Evolutionary conservation across 2,113 vertebrate genomes (phyloP), one percentile per base, ranked within the genome.

Genomic region (Electrona antarctica): DNA sequence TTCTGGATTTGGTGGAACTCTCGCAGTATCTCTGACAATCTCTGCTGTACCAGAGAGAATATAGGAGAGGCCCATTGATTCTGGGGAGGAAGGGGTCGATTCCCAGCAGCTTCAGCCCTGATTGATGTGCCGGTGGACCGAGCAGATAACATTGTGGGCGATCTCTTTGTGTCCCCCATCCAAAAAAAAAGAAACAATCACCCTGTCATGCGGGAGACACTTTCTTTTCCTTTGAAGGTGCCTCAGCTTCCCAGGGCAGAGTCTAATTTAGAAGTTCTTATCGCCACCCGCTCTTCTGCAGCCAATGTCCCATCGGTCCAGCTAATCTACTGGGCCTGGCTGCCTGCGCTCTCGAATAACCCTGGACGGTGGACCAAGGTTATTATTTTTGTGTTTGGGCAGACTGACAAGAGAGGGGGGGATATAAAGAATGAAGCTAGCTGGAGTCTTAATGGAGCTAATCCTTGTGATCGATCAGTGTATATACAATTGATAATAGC

Each of bases 121-220:
- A 94, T 90, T 92, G 93, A 94, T 93, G 91, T 70, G 68, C 77
- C 69, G 71, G 84, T 88, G 88, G 83, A 87, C 84, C 77, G 88
- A 85, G 67, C 13, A 91, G 91, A 94, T 93, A 94, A 91, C 91
- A 93, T 88, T 92, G 82, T 91, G 89, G 86, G 82, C 66, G 84
- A 91, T 90, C 90, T 90, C 90, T 91, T 91, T 91, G 82, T 87
- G 82, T 85, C 81, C 71, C 64, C 68, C 21, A 21, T 76, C 82
- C 74, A 70, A 78, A 82, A 21, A 21, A 79, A 81, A 67, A 71
- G 64, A 86, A 89, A 89, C 82, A 90, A 91, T 91, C 78, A 59
- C 64, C 48, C 60, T 80, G 79, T 83, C 79, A 81, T 73, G 60
- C 29, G 47, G 69, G 79, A 74, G 78, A 50, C 46, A 59, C 69